A percentile compares a stretch with the other conserved stretches of the same genome.
Conservation (phyloP, 2,113 vertebrate species). For the Sciurus niger region DNA sequence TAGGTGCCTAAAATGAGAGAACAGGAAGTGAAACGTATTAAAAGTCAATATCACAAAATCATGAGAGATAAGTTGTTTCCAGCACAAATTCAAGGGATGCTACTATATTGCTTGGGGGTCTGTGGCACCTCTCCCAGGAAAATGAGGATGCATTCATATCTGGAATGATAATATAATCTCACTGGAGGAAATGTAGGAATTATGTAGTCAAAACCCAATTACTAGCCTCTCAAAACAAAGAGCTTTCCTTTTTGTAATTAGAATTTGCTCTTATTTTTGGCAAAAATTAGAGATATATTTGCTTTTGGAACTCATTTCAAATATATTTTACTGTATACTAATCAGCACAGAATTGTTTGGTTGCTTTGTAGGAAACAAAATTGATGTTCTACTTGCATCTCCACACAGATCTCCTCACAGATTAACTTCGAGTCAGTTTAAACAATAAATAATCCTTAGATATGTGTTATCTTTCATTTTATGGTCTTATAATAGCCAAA, state of each 20-base stretch:
- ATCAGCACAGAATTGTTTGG: neutral
- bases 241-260: neutral
- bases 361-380: neutral
- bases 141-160: slow-evolving; percentile 15
- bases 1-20: neutral
- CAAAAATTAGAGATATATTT: slow-evolving; percentile 7
- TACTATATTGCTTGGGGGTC: neutral
- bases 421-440: neutral
- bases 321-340: slow-evolving; percentile 4
- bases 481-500: slow-evolving; percentile 2
- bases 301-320: slow-evolving; percentile 16
- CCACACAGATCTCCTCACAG: neutral
- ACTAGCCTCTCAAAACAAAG: slow-evolving; percentile 37
- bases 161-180: neutral
- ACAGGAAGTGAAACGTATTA: neutral
- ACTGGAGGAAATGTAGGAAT: neutral
- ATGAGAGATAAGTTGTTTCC: neutral
- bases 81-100: neutral
- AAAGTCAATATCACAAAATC: neutral
- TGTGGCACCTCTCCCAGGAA: neutral
- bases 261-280: slow-evolving; percentile 52
- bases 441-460: slow-evolving; percentile 33
- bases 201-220: neutral
- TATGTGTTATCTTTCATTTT: slow-evolving; percentile 43
- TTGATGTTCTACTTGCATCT: neutral